A percentile compares a stretch with the other conserved stretches of the same genome.
Conservation (phyloP, 2,113 vertebrate species). For the Tupaia tana region DNA sequence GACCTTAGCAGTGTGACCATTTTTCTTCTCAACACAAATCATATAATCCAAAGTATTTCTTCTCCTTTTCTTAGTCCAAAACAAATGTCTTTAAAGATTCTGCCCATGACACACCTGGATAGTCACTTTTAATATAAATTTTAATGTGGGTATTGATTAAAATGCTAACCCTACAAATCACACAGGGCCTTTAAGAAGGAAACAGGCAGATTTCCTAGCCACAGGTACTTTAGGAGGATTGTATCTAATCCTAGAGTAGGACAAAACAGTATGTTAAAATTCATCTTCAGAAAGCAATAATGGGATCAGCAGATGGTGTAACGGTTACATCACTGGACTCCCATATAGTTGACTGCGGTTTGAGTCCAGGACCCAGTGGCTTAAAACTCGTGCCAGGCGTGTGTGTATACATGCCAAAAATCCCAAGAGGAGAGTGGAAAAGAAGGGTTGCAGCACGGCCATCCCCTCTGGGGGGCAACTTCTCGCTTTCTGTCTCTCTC, state of each 20-base stretch:
- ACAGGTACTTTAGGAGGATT: neutral
- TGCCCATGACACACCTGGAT: neutral
- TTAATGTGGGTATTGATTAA: slow-evolving; percentile 18
- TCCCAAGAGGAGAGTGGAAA: no score
- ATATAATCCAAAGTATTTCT: neutral
- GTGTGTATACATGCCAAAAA: no score
- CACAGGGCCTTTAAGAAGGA: slow-evolving; percentile 14
- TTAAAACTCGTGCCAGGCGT: no score
- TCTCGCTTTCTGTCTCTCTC: no score
- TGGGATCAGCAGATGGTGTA: no score
- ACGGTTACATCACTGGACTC: no score
- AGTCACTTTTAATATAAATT: neutral
- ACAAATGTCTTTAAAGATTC: neutral
- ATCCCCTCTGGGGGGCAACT: no score
- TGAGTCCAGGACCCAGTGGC: no score
- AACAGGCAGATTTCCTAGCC: neutral
- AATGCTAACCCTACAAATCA: neutral
- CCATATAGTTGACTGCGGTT: no score
- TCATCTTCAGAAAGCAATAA: neutral
- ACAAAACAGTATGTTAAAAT: slow-evolving; percentile 51
- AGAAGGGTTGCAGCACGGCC: no score
- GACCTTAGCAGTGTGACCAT: neutral
- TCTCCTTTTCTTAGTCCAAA: slow-evolving; percentile 23
- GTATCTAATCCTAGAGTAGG: neutral
- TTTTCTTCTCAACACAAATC: slow-evolving; percentile 43